Evolutionary conservation across 2,888 invertebrate species (phyloP).

Genomic region (Eumerus sabulonum): DNA sequence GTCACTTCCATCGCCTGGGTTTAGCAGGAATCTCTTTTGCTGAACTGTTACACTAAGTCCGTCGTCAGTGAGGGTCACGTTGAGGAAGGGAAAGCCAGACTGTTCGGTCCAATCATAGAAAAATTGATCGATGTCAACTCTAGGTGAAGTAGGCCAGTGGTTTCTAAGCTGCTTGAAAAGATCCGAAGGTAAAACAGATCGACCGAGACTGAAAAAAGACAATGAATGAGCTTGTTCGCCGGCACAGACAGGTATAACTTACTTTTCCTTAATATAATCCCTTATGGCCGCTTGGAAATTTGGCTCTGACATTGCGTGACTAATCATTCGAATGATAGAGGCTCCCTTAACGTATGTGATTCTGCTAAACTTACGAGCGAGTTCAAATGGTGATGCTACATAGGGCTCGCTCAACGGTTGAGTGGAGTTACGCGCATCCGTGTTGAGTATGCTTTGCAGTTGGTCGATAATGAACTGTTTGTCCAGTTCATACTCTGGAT

Average conservation of each 20-base stretch:
- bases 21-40: conserved; percentile 73
- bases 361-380: conserved; percentile 81
- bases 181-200: conserved; percentile 79
- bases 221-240: background rate
- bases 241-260: conserved; percentile 66
- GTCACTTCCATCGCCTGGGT: conserved; percentile 70
- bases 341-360: conserved; percentile 85
- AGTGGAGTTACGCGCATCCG: conserved; percentile 81
- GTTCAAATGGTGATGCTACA: conserved; percentile 81
- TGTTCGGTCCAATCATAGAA: conserved; percentile 84
- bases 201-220: conserved; percentile 70
- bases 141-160: conserved; percentile 72
- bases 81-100: conserved; percentile 84
- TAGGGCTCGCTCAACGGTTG: conserved; percentile 82
- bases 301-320: conserved; percentile 81
- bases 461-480: conserved; percentile 86
- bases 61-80: conserved; percentile 74
- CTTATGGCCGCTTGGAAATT: conserved; percentile 81
- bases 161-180: conserved; percentile 80
- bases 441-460: conserved; percentile 82
- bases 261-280: conserved; percentile 81
- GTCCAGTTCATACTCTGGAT: conserved; percentile 83
- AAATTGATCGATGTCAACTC: conserved; percentile 74
- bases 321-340: conserved; percentile 84
- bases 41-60: conserved; percentile 51